Base-by-base conservation (phyloP, 2,797 vertebrate species). In the Thunnus albacares region DNA sequence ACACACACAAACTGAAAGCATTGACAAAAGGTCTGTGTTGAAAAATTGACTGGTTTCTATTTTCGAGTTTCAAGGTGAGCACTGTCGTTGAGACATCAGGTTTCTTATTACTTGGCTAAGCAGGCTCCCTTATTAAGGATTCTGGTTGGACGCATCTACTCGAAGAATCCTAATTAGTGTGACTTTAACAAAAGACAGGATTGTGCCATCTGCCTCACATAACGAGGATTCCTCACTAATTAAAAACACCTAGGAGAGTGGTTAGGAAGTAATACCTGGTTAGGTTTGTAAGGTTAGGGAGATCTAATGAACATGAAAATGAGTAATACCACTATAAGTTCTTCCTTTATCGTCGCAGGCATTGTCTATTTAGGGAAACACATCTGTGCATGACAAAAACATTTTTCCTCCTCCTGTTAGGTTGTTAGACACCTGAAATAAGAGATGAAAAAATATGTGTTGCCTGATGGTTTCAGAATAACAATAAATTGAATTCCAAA, bases 121-220 rank as follows among this genome's bases (percentile, higher is more conserved):
- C 90, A 92, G 87, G 86, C 94, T 92, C 92, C 94, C 94, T 96
- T 95, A 97, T 96, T 96, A 96, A 93, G 93, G 82, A 93, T 97
- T 94, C 94, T 94, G 92, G 80, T 91, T 95, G 90, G 93, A 95
- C 94, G 94, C 93, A 89, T 93, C 93, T 96, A 96, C 94, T 96
- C 92, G 60, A 89, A 91, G 95, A 97, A 98, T 97, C 95, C 97
- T 96, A 98, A 98, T 98, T 97, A 98, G 95, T 94, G 96, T 95
- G 96, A 96, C 95, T 98, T 96, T 94, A 96, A 96, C 93, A 96
- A 95, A 94, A 92, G 87, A 96, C 91, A 91, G 96, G 94, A 96
- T 95, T 96, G 94, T 96, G 93, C 95, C 97, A 96, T 96, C 96
- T 97, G 96, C 96, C 96, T 96, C 92, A 91, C 94, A 94, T 95